Evolutionary conservation across 2,113 vertebrate species (phyloP), one percentile per base, ranked within the genome.

Genomic region (Poeciliopsis prolifica): DNA sequence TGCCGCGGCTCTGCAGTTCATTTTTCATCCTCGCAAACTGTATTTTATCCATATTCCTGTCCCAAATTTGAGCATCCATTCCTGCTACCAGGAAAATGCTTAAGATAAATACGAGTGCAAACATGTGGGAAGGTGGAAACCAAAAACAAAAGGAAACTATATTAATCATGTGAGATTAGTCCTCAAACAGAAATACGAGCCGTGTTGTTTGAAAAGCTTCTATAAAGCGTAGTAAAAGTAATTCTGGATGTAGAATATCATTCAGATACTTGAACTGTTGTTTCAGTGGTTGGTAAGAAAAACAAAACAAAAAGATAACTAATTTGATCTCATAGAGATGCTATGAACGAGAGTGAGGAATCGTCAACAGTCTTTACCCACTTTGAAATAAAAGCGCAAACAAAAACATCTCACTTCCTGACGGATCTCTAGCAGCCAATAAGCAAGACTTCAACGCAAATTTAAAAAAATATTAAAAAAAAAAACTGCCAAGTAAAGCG

Each of bases 31-130:
- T 44, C 5, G n/a, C n/a, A 69, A 12, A 35, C 19, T 19, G 64
- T 33, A 61, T 70, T 40, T 67, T 26, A 64, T 82, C 24, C 9
- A 6, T 0, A 29, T 58, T 42, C 5, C 35, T 48, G 24, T 62
- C 40, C 61, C 19, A 60, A 29, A 3, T 40, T 44, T n/a, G 29
- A 22, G 48, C 2, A 62, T 37, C 30, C 12, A 17, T 35, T 78
- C 11, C 24, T 66, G 37, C 72, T 66, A 68, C 78, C 66, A 70
- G 72, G 66, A 17, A 35, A 28, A 68, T 83, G 33, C 68, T 77
- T 71, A 78, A 44, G 70, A 75, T 5, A 37, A 65, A 10, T 3
- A 3, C 11, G 2, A 37, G 13, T 19, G 15, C 51, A 58, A n/a
- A 58, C 22, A 58, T 6, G 51, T n/a, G 24, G 51, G 30, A 3